phyloP scores from a whole-genome alignment of 2,113 vertebrate species.

The Albula glossodonta region DNA sequence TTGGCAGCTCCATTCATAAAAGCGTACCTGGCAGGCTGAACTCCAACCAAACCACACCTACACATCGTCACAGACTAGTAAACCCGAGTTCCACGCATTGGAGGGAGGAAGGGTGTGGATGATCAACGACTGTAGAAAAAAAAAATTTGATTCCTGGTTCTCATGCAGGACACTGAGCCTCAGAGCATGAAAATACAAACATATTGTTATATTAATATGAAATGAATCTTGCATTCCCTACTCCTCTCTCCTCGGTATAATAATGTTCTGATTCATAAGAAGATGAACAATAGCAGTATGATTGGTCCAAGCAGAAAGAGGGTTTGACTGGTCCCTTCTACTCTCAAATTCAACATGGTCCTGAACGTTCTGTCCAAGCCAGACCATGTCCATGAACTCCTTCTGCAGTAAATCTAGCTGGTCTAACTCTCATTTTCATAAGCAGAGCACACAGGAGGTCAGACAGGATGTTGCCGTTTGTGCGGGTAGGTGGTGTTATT shows the following conservation, averaged over 20 bases:
- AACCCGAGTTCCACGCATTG: not conserved
- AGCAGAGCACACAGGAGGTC: not conserved
- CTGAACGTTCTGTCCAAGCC: no score
- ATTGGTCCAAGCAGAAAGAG: no score
- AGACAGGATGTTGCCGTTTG: not conserved
- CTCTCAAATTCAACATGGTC: no score
- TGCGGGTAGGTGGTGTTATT: not conserved
- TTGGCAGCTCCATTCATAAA: constrained; percentile 17
- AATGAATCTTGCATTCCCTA: not conserved
- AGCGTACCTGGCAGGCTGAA: constrained; percentile 23
- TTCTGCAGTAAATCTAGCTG: not conserved
- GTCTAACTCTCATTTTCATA: not conserved
- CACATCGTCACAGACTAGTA: not conserved
- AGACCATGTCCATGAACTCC: not conserved
- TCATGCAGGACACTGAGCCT: not conserved
- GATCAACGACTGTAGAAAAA: not conserved
- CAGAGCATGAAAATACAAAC: not conserved
- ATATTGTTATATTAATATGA: not conserved
- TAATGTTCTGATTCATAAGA: not conserved
- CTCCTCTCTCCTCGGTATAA: not conserved
- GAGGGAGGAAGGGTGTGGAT: no score
- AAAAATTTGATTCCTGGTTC: not conserved
- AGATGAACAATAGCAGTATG: not conserved
- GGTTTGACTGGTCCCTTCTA: no score
- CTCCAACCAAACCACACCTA: constrained; percentile 10